Conservation (phyloP, 30 jellyfish, hydroid and myxozoan genomes). For the Catostylus mosaicus region DNA sequence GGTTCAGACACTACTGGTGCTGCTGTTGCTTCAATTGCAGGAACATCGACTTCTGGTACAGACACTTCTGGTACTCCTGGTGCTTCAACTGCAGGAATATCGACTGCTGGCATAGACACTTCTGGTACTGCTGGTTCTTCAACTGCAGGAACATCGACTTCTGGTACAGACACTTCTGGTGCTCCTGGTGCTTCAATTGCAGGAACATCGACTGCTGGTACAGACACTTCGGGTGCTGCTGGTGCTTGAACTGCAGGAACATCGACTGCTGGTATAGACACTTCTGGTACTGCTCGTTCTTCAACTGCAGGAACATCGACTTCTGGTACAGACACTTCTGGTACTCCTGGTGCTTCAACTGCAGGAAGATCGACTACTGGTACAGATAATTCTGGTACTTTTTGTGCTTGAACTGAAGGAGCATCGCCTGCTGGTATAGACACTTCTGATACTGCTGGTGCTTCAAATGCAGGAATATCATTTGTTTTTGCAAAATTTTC, state of each 20-base stretch:
- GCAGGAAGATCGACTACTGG: background rate
- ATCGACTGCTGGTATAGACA: conserved; percentile 1
- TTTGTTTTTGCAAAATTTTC: background rate
- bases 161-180: background rate
- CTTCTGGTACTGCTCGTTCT: background rate
- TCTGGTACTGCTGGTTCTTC: background rate
- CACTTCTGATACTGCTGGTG: background rate
- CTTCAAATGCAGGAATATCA: background rate
- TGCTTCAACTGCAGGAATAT: background rate
- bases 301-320: background rate
- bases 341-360: background rate
- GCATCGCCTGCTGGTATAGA: background rate
- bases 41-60: background rate
- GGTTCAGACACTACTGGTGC: background rate
- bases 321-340: background rate
- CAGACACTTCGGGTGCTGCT: background rate
- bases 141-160: background rate
- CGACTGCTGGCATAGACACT: background rate
- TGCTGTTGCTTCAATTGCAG: background rate
- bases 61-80: background rate
- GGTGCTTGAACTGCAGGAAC: background rate
- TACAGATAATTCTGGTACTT: background rate
- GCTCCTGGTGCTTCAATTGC: background rate
- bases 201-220: conserved; percentile 6
- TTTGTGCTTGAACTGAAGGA: too few relatives aligned